Conservation (phyloP, 1,140 invertebrate species). For the Hylaeus anthracinus region DNA sequence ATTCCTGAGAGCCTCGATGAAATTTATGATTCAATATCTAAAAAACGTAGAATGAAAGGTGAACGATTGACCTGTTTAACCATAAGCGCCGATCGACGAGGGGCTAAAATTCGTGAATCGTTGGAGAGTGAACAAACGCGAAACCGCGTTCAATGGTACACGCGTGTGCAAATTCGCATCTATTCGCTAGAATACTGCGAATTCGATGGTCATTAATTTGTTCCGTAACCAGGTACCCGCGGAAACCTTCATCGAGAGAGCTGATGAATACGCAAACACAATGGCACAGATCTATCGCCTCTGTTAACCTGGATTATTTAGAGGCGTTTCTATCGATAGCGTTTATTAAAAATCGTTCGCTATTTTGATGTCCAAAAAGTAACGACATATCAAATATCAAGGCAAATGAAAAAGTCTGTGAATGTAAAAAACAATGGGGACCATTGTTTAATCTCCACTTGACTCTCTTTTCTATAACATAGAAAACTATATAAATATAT, state of each 20-base stretch:
- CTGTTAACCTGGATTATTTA: constrained; percentile 43
- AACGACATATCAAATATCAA: not conserved
- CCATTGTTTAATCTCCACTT: no score
- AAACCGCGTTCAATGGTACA: not conserved
- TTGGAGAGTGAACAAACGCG: not conserved
- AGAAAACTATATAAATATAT: no score
- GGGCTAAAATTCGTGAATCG: not conserved
- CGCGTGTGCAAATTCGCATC: constrained; percentile 14
- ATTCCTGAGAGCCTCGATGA: no score
- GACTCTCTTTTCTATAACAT: no score
- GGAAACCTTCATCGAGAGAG: constrained; percentile 54
- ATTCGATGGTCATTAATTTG: constrained; percentile 66
- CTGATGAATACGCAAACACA: constrained; percentile 53
- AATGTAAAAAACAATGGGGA: no score
- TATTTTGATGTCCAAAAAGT: not conserved
- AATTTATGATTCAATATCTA: no score
- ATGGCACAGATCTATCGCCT: constrained; percentile 38
- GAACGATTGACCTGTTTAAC: not conserved
- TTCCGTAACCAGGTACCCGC: constrained; percentile 52
- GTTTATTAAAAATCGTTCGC: constrained; percentile 20
- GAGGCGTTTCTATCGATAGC: constrained; percentile 30
- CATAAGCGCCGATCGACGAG: no score
- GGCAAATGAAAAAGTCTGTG: no score
- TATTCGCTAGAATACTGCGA: constrained; percentile 29
- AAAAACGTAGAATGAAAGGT: not conserved